phyloP scores from a whole-genome alignment of 2,888 invertebrate genomes.

The Listrodromus nycthemerus region DNA sequence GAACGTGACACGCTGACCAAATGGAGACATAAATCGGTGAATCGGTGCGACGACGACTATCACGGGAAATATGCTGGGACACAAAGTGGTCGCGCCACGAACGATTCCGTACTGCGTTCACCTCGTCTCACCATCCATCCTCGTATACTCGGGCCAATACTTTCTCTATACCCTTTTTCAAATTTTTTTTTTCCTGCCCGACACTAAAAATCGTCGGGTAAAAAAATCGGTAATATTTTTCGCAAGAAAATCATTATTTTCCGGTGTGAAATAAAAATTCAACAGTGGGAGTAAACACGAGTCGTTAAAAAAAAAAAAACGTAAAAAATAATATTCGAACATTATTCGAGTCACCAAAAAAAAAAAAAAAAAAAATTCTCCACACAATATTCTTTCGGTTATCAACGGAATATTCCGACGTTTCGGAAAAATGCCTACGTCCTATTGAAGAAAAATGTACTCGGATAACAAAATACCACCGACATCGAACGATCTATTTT shows the following conservation, averaged over 20 bases:
- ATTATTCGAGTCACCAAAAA: too few relatives aligned
- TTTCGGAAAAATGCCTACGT: too few relatives aligned
- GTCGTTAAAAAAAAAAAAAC: too few relatives aligned
- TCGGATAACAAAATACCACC: neutral
- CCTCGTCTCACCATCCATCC: neutral
- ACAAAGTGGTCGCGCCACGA: neutral
- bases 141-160: neutral
- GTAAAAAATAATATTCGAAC: too few relatives aligned
- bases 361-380: too few relatives aligned
- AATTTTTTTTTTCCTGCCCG: neutral
- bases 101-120: neutral
- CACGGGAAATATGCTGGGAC: conserved; percentile 11
- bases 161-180: neutral
- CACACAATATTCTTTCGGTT: too few relatives aligned
- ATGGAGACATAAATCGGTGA: conserved; percentile 71
- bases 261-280: too few relatives aligned
- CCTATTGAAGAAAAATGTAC: neutral
- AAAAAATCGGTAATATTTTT: neutral
- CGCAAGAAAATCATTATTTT: neutral
- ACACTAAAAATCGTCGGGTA: neutral
- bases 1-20: conserved; percentile 81
- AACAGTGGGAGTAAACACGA: neutral
- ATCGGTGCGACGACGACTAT: conserved; percentile 44
- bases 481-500: too few relatives aligned
- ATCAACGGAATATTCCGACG: too few relatives aligned